Conservation (phyloP, 2,888 invertebrate species). For the Ametastegia equiseti region DNA sequence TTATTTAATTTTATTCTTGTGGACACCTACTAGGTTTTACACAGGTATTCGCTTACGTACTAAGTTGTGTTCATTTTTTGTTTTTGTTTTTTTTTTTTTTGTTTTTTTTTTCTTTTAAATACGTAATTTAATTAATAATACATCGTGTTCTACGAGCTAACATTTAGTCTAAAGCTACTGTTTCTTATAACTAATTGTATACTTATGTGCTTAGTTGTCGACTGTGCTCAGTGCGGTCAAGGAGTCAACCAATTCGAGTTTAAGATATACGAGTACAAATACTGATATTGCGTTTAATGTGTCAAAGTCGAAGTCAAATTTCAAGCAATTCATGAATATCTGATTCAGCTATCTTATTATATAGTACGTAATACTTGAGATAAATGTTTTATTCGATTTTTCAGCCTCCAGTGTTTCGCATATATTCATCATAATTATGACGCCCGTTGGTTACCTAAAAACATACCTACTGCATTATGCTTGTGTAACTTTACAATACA, state of each 20-base stretch:
- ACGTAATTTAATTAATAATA: conserved; percentile 75
- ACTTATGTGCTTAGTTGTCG: conserved; percentile 72
- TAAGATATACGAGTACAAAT: conserved; percentile 20
- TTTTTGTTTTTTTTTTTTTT: conserved; percentile 49
- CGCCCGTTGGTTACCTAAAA: too few species aligned
- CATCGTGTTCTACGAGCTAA: conserved; percentile 74
- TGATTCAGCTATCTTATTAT: conserved; percentile 10
- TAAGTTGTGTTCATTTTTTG: conserved; percentile 61
- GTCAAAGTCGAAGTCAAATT: conserved; percentile 11
- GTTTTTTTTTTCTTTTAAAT: conserved; percentile 67
- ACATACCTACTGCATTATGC: too few species aligned
- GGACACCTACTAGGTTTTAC: conserved; percentile 76
- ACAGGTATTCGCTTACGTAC: conserved; percentile 74
- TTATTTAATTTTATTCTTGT: conserved; percentile 74
- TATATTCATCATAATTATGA: too few species aligned
- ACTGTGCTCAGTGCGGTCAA: conserved; percentile 66
- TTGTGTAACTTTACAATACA: too few species aligned
- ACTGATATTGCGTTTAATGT: conserved; percentile 29
- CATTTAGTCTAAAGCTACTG: conserved; percentile 74
- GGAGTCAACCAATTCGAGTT: conserved; percentile 64
- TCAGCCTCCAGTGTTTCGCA: neutral
- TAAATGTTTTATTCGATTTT: neutral
- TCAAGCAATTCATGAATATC: conserved; percentile 2
- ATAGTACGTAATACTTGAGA: conserved; percentile 26
- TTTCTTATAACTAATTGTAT: conserved; percentile 74